Conservation (phyloP, 2,797 vertebrate genomes). For the Cyprinodon diabolis region DNA sequence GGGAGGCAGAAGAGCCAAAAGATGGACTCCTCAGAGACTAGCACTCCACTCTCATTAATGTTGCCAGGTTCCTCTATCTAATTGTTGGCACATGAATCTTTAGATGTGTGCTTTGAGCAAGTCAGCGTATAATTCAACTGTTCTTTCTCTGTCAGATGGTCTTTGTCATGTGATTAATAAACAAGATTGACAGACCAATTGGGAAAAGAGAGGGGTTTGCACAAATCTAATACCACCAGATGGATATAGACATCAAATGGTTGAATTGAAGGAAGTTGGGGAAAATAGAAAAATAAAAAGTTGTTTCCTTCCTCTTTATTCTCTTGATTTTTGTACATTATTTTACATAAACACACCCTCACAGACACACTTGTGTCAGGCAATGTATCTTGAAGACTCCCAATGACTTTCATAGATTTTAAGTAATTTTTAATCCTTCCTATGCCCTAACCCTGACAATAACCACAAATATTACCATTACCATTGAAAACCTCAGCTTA, state of each 20-base stretch:
- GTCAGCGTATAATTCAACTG: conserved; percentile 49
- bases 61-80: conserved; percentile 58
- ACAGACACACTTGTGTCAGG: too few relatives aligned
- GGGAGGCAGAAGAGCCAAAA: conserved; percentile 65
- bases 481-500: too few relatives aligned
- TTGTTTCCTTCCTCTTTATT: conserved; percentile 23
- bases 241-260: conserved; percentile 25
- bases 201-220: not conserved
- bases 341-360: not conserved
- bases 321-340: conserved; percentile 21
- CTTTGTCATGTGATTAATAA: conserved; percentile 48
- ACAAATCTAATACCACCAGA: conserved; percentile 4
- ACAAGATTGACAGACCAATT: conserved; percentile 42
- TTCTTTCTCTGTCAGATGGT: conserved; percentile 52
- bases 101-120: conserved; percentile 45
- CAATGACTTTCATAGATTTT: too few relatives aligned
- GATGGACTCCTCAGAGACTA: conserved; percentile 73
- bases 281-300: conserved; percentile 28
- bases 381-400: too few relatives aligned
- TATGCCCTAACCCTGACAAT: too few relatives aligned
- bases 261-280: conserved; percentile 32
- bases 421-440: too few relatives aligned
- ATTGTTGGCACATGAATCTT: conserved; percentile 50
- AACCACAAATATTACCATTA: too few relatives aligned
- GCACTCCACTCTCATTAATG: conserved; percentile 77